A percentile compares a stretch with the other conserved stretches of the same genome.
Conservation (phyloP, 2,797 vertebrate genomes). For the Diglossa cyanea region DNA sequence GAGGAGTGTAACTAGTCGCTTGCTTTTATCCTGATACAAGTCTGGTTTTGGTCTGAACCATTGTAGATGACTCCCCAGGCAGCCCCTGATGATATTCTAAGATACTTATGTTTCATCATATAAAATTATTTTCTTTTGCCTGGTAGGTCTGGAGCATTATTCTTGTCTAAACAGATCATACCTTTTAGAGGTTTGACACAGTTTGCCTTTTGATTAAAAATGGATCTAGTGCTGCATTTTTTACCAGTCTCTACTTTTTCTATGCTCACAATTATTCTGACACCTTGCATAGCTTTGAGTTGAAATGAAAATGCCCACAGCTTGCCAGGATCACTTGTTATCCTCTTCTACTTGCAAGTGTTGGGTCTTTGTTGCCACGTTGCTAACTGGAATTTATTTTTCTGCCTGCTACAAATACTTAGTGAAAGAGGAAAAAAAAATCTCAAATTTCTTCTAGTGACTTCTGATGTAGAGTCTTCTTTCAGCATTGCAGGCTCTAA, state of each 20-base stretch:
- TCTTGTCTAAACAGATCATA: not conserved
- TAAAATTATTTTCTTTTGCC: not conserved
- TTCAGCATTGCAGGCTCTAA: not conserved
- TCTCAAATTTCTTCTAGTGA: not conserved
- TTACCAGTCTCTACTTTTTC: not conserved
- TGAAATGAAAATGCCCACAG: not conserved
- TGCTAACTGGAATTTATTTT: not conserved
- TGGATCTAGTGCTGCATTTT: not conserved
- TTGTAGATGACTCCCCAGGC: not conserved
- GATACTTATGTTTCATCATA: not conserved
- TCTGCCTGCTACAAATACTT: not conserved
- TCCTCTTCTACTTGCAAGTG: not conserved
- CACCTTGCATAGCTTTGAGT: not conserved
- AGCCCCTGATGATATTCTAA: not conserved
- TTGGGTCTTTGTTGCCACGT: not conserved
- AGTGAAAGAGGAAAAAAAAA: not conserved
- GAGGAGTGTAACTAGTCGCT: not conserved
- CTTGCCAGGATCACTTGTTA: not conserved
- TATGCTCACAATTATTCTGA: not conserved
- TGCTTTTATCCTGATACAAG: not conserved
- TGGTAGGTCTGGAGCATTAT: not conserved
- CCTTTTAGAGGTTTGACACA: not conserved
- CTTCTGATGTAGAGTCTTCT: not conserved
- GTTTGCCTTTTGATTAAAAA: conserved; percentile 4
- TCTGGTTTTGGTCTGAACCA: not conserved